Evolutionary conservation across 2,888 invertebrate species (phyloP), one percentile per base, ranked within the genome.

Genomic region (Blastobasis lacticolella): DNA sequence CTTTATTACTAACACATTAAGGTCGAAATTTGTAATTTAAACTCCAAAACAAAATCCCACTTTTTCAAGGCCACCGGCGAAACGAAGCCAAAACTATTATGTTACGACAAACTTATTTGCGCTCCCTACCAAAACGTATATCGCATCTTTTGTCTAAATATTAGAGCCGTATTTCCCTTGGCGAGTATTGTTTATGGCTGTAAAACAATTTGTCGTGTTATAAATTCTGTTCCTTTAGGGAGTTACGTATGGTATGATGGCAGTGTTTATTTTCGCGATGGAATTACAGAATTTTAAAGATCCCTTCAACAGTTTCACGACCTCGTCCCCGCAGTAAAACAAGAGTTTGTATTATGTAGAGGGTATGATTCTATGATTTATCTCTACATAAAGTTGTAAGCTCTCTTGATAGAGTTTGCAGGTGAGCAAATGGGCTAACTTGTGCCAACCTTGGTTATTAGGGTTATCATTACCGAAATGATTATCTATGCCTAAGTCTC

Each of bases 31-130:
- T 6, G 40, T 10, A 8, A 10, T n/a, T 10, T 5, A 10, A 37
- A 10, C 42, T 43, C 43, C 10, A 49, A 43, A 43, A 6, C 6
- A 36, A 10, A 49, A 49, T 49, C 49, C 5, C 40, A 49, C 42
- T 49, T 49, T 43, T 43, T 49, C 49, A 49, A 49, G 49, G 49
- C 43, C 49, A 49, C 6, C 42, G 40, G 41, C 7, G 43, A 49
- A 49, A 49, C 49, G 49, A 49, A 49, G 49, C 49, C 49, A 49
- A 49, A 49, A 49, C 49, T 49, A 49, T 49, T 49, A 49, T 36
- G 43, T 49, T 42, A 49, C 43, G 0, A 41, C 48, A 48, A 8
- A n/a, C 5, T 36, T 36, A 37, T 10, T 10, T 37, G 1, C 23
- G 23, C 23, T 10, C 9, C 40, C 23, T 10, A 6, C 43, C 37